Percentiles rank a stretch among this genome's conserved stretches.
These are phyloP conservation scores for Chaetura pelagica DNA, from an alignment of 2,113 vertebrate species.

Conservation along the genomic window DNA sequence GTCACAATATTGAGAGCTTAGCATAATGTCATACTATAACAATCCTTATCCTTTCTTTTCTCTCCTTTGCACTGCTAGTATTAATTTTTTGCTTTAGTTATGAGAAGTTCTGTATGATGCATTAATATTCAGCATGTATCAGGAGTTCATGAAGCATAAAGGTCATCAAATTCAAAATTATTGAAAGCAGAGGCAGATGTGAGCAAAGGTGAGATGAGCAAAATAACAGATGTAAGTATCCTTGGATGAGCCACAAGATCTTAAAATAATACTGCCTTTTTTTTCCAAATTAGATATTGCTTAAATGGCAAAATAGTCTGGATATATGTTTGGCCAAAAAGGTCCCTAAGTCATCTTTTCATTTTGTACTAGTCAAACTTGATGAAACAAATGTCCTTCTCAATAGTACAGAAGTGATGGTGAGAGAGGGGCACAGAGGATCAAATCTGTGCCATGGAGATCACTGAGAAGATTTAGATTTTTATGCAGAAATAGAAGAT, in stretches of 20 bases:
- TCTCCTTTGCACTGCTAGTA: background rate
- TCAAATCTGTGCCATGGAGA: background rate
- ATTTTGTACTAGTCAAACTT: background rate
- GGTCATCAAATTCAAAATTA: background rate
- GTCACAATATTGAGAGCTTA: background rate
- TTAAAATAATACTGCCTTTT: too few species aligned
- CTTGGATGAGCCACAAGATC: background rate
- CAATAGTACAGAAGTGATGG: background rate
- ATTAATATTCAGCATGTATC: background rate
- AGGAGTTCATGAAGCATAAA: background rate
- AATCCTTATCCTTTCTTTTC: background rate
- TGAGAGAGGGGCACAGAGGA: background rate
- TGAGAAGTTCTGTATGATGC: background rate
- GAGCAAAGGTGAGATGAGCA: background rate
- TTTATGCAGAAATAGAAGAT: background rate
- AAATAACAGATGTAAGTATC: background rate
- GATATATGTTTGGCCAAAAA: background rate
- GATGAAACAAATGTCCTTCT: background rate
- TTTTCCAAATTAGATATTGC: background rate
- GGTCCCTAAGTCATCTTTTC: background rate
- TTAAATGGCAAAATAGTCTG: background rate
- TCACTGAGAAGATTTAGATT: background rate
- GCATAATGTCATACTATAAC: background rate
- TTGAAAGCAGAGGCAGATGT: background rate
- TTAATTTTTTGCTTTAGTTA: background rate